phyloP scores from a whole-genome alignment of 2,797 vertebrate genomes.

The Thamnophis elegans region DNA sequence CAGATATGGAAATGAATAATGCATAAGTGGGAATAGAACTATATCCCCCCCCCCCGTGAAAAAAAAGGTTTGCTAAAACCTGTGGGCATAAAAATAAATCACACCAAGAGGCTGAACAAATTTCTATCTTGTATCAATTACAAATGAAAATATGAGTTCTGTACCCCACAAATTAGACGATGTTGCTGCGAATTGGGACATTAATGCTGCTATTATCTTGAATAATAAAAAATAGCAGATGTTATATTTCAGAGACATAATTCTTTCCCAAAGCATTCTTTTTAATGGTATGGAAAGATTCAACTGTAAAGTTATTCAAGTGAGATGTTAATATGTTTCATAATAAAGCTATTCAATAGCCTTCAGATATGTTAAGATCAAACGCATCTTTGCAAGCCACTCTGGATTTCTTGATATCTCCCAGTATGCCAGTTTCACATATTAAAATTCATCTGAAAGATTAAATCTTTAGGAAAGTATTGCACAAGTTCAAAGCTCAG shows the following conservation, averaged over 20 bases:
- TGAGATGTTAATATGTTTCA: conserved; percentile 40
- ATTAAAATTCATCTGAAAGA: conserved; percentile 55
- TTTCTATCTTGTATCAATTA: background rate
- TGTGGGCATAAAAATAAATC: background rate
- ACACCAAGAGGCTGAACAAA: background rate
- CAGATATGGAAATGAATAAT: background rate
- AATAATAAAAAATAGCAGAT: background rate
- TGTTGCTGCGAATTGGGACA: background rate
- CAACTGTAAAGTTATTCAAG: conserved; percentile 10
- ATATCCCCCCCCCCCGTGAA: no score
- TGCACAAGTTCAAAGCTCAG: conserved; percentile 46
- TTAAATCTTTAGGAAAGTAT: conserved; percentile 48
- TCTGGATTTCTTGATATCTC: conserved; percentile 39
- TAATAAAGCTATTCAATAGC: conserved; percentile 48
- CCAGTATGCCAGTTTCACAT: conserved; percentile 42
- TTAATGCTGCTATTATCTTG: background rate
- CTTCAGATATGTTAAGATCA: conserved; percentile 53
- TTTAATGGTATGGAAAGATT: conserved; percentile 48
- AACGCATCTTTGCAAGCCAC: conserved; percentile 43
- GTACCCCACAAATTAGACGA: background rate
- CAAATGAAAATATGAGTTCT: background rate
- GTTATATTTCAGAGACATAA: background rate
- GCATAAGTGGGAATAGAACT: background rate
- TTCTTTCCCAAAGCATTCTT: conserved; percentile 1
- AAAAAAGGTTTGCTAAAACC: background rate